Base-by-base conservation (phyloP, 2,888 invertebrate species). In the Drosophila histrio region DNA sequence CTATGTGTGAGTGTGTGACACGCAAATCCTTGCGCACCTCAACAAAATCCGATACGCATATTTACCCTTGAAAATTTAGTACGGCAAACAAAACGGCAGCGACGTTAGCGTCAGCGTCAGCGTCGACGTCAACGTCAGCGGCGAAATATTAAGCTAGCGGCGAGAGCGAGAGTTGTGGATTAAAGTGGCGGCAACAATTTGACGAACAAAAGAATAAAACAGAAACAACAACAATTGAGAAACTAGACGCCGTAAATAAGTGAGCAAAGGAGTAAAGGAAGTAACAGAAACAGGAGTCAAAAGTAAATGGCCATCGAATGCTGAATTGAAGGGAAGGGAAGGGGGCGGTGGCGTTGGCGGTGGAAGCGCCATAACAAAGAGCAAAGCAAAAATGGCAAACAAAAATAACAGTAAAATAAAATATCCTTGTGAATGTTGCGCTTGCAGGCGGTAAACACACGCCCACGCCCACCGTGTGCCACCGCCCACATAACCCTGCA, bases 351-450 rank as follows among this genome's bases (percentile, higher is more conserved):
- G n/a, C n/a, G n/a, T n/a, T n/a, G 58, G 59, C 62, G 62, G 46
- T 52, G 38, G 30, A 39, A 41, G 47, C 39, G 32, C 39, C 21
- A 79, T 83, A 83, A 77, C 74, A 79, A 76, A 68, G 77, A 49
- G 50, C 22, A 69, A 49, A 62, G 67, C 52, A 61, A 60, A 61
- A 73, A 72, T 63, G 71, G 68, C 73, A 70, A 79, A 80, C 69
- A 72, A 68, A 63, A 86, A 79, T 84, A 88, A 79, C 80, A 86
- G 68, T 86, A 68, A 80, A 86, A 86, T 74, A 76, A 80, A 86
- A 79, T 79, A 88, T 83, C 72, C 79, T 72, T 79, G 77, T 68
- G 77, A 79, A 81, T 69, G 67, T 62, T 63, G 75, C 83, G 83
- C 83, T 82, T 82, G 75, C 71, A 72, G 79, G 77, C 79, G 72